Percentiles rank a stretch among this genome's conserved stretches.
Evolutionary conservation across 2,888 invertebrate species (phyloP).

Genomic region (Drosophila gaucha): DNA sequence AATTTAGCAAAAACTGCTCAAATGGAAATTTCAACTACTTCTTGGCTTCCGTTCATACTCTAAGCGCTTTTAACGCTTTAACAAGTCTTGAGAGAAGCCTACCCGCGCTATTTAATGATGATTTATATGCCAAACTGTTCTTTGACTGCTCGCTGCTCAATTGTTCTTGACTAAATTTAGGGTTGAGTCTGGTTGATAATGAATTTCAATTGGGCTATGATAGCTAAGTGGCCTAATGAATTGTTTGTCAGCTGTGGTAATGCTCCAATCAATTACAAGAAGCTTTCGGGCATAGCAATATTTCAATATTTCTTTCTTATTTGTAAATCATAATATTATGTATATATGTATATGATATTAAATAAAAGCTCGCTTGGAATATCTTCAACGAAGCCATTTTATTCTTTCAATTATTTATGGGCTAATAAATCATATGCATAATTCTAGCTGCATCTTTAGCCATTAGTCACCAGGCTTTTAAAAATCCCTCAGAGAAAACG

Average conservation of each 20-base stretch:
- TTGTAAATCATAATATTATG: neutral
- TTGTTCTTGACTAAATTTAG: conserved; percentile 51
- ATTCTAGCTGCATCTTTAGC: conserved; percentile 38
- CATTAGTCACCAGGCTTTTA: conserved; percentile 28
- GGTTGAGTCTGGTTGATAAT: conserved; percentile 32
- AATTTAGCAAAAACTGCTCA: conserved; percentile 66
- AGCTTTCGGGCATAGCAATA: too few species aligned
- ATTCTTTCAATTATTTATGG: neutral
- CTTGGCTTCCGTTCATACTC: conserved; percentile 22
- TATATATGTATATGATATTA: neutral
- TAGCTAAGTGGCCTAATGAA: conserved; percentile 21
- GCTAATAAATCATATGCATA: conserved; percentile 44
- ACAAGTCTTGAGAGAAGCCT: conserved; percentile 11
- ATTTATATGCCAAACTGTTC: conserved; percentile 52
- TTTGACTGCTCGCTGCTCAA: conserved; percentile 28
- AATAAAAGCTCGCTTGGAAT: neutral
- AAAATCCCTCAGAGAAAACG: conserved; percentile 24
- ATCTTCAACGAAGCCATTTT: neutral
- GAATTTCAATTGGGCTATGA: conserved; percentile 49
- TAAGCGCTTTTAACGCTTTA: conserved; percentile 11
- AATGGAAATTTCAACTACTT: conserved; percentile 66
- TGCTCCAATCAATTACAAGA: neutral
- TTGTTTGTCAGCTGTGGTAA: conserved; percentile 1
- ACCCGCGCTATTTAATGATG: conserved; percentile 49
- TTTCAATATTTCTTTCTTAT: neutral